Percentiles rank a stretch among this genome's conserved stretches.
phyloP scores from a whole-genome alignment of 2,113 vertebrate species.

The Nibea coibor region DNA sequence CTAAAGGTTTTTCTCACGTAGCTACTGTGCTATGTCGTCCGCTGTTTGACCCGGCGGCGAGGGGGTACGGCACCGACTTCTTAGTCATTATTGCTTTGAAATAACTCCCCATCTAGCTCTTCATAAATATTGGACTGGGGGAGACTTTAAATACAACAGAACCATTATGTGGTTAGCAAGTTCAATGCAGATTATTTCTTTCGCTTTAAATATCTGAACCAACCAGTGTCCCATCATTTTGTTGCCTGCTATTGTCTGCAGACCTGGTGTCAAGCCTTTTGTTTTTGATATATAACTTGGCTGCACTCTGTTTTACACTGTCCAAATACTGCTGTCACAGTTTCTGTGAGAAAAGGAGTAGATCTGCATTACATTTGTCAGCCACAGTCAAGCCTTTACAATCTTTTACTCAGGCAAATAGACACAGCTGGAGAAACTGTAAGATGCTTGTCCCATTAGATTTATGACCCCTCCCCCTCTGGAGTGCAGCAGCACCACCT shows the following conservation, averaged over 20 bases:
- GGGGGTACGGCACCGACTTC: neutral
- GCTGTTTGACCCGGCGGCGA: slow-evolving; percentile 27
- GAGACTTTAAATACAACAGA: slow-evolving; percentile 25
- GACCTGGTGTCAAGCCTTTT: neutral
- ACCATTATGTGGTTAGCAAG: slow-evolving; percentile 27
- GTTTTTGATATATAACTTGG: neutral
- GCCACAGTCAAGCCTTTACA: slow-evolving; percentile 35
- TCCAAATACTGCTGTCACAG: neutral
- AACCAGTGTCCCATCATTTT: neutral
- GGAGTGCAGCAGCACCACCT: slow-evolving; percentile 44
- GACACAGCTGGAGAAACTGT: slow-evolving; percentile 52
- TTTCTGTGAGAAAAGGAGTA: slow-evolving; percentile 15
- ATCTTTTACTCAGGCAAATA: slow-evolving; percentile 59
- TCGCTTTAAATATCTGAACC: slow-evolving; percentile 26
- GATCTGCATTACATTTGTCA: slow-evolving; percentile 32
- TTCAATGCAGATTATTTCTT: slow-evolving; percentile 14
- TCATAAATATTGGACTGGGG: slow-evolving; percentile 25
- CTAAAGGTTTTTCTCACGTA: slow-evolving; percentile 44
- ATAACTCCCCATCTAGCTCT: slow-evolving; percentile 26
- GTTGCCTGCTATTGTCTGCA: neutral
- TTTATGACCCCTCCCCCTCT: slow-evolving; percentile 64
- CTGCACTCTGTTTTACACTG: neutral
- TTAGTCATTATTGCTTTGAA: slow-evolving; percentile 38
- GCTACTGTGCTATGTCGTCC: slow-evolving; percentile 14
- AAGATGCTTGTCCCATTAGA: slow-evolving; percentile 64